These are phyloP conservation scores for Strix aluco DNA, from an alignment of 2,113 vertebrate species.

Conservation along the genomic window DNA sequence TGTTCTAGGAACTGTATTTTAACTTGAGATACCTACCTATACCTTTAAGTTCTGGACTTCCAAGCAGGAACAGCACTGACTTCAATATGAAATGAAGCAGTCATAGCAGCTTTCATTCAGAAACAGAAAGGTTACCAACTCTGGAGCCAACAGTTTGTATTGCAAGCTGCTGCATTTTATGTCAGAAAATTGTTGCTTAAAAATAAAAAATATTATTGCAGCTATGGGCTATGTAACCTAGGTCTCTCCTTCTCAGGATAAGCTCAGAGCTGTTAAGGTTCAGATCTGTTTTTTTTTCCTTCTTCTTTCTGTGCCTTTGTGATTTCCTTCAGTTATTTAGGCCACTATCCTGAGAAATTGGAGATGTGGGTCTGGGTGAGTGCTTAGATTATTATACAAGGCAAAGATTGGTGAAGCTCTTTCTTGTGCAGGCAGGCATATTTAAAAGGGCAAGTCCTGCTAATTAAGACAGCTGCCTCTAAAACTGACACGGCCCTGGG, in stretches of 20 bases:
- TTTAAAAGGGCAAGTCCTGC: conserved; percentile 6
- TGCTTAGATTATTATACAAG: neutral
- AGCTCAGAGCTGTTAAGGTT: neutral
- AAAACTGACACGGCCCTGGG: neutral
- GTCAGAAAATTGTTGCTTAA: neutral
- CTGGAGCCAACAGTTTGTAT: neutral
- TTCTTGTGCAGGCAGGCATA: neutral
- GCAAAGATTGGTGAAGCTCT: neutral
- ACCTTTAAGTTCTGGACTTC: neutral
- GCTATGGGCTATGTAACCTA: neutral
- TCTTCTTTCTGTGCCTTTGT: neutral
- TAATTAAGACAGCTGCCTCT: neutral
- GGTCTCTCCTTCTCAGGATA: neutral
- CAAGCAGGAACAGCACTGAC: neutral
- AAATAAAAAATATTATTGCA: neutral
- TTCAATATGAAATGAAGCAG: neutral
- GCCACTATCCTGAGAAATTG: neutral
- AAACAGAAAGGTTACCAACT: neutral
- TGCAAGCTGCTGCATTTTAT: neutral
- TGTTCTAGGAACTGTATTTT: neutral
- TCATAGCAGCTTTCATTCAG: neutral
- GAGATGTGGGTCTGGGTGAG: neutral
- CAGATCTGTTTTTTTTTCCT: neutral
- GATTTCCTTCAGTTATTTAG: neutral
- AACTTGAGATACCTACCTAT: neutral